Percentiles rank a stretch among this genome's conserved stretches.
phyloP scores from a whole-genome alignment of 1,140 invertebrate species.

The Drosophila saltans region DNA sequence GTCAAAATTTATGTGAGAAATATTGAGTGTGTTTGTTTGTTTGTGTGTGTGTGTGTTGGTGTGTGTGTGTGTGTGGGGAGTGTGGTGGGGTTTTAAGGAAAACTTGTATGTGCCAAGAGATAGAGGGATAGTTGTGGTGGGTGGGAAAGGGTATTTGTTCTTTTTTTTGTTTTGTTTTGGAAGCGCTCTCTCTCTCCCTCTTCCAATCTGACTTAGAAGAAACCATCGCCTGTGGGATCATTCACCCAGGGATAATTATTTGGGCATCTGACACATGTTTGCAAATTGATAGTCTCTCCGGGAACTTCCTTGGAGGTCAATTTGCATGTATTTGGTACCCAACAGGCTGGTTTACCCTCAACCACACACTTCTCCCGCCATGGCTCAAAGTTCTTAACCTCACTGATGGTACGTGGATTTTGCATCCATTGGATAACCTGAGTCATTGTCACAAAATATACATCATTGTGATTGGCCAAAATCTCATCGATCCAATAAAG shows the following conservation, averaged over 20 bases:
- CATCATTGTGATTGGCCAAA: slow-evolving; percentile 93
- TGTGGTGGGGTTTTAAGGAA: background rate
- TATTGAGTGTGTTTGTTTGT: slow-evolving; percentile 54
- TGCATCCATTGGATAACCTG: slow-evolving; percentile 99
- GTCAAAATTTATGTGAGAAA: slow-evolving; percentile 63
- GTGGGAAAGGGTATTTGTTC: background rate
- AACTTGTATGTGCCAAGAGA: background rate
- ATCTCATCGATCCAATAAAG: slow-evolving; percentile 97
- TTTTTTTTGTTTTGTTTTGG: slow-evolving; percentile 7
- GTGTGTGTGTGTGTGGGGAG: slow-evolving; percentile 12
- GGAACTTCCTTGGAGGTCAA: slow-evolving; percentile 95
- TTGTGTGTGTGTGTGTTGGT: slow-evolving; percentile 27
- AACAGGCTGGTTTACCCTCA: slow-evolving; percentile 90
- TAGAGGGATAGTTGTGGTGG: background rate
- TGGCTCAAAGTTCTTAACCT: slow-evolving; percentile 95
- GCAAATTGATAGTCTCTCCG: slow-evolving; percentile 95
- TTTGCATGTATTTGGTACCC: slow-evolving; percentile 95
- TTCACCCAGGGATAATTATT: slow-evolving; percentile 93
- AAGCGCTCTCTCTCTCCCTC: background rate
- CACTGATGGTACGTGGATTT: slow-evolving; percentile 92
- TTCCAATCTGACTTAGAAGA: slow-evolving; percentile 87
- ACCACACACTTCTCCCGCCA: slow-evolving; percentile 97
- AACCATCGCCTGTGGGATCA: slow-evolving; percentile 95
- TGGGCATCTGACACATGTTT: slow-evolving; percentile 96
- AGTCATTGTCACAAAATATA: slow-evolving; percentile 98